Conservation (phyloP, 2,888 invertebrate species). For the Pristionchus entomophagus region DNA sequence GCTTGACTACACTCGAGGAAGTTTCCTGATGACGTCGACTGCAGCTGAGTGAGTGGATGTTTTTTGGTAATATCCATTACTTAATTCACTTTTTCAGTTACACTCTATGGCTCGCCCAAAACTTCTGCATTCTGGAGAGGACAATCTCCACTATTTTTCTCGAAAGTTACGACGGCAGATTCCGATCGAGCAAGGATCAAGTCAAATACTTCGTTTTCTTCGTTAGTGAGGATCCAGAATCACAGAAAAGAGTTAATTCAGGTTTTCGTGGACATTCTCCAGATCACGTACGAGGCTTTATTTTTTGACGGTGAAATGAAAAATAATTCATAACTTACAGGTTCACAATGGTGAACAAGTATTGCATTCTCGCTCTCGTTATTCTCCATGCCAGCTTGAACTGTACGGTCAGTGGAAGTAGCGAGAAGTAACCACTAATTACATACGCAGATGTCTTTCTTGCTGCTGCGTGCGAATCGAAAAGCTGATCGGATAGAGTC, state of each 20-base stretch:
- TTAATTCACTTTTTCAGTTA: constrained; percentile 1
- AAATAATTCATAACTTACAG: background rate
- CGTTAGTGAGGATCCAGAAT: background rate
- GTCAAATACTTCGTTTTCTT: background rate
- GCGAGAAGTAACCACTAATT: background rate
- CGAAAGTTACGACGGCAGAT: background rate
- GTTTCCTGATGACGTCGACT: too few relatives aligned
- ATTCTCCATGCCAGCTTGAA: background rate
- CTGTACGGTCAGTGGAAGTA: background rate
- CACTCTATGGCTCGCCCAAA: constrained; percentile 12
- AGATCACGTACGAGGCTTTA: background rate
- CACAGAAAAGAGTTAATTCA: background rate
- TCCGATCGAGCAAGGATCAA: background rate
- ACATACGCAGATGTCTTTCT: constrained; percentile 26
- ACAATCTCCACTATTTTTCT: background rate
- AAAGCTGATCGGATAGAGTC: background rate
- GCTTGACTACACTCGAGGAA: too few relatives aligned
- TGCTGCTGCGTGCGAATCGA: constrained; percentile 12
- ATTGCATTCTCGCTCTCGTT: background rate
- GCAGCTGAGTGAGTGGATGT: too few relatives aligned
- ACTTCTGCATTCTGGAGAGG: background rate
- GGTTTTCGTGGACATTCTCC: constrained; percentile 11
- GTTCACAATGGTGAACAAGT: background rate
- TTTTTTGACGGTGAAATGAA: background rate
- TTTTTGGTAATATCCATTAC: background rate